Percentiles rank a stretch among this genome's conserved stretches.
These are phyloP conservation scores for Chloropsis hardwickii DNA, from an alignment of 2,113 vertebrate genomes.

Conservation along the genomic window DNA sequence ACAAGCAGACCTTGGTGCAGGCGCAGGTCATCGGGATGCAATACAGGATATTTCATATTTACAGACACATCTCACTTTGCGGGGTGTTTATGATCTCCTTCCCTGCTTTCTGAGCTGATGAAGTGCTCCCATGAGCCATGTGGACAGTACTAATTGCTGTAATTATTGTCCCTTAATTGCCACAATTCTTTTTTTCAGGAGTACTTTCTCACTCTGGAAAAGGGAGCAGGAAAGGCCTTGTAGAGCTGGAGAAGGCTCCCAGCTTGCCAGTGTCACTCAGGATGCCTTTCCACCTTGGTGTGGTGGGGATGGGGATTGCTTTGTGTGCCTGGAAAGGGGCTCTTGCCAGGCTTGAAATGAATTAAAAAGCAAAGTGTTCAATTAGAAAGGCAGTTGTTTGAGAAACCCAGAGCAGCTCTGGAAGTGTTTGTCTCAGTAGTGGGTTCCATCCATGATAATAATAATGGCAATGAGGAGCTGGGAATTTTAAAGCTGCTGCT, in stretches of 20 bases:
- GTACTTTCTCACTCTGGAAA: not conserved
- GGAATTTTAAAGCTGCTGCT: not conserved
- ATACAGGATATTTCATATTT: not conserved
- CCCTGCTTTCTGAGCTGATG: not conserved
- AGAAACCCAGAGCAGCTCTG: not conserved
- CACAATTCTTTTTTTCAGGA: not conserved
- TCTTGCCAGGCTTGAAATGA: not conserved
- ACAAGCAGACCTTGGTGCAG: not conserved
- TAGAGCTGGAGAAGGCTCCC: not conserved
- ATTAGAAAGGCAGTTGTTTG: not conserved
- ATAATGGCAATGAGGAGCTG: not conserved
- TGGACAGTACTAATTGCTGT: slow-evolving; percentile 21
- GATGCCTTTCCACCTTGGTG: not conserved
- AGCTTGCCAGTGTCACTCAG: not conserved
- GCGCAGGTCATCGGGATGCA: not conserved
- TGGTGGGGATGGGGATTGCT: not conserved
- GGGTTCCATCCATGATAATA: not conserved
- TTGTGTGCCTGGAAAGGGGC: not conserved
- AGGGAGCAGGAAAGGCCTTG: not conserved
- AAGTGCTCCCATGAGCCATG: not conserved
- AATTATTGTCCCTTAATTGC: slow-evolving; percentile 26
- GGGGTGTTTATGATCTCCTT: not conserved
- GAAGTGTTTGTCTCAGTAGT: not conserved
- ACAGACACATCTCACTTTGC: not conserved
- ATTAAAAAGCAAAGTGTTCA: not conserved